phyloP scores from a whole-genome alignment of 2,113 vertebrate species.

The Pterophyllum scalare region DNA sequence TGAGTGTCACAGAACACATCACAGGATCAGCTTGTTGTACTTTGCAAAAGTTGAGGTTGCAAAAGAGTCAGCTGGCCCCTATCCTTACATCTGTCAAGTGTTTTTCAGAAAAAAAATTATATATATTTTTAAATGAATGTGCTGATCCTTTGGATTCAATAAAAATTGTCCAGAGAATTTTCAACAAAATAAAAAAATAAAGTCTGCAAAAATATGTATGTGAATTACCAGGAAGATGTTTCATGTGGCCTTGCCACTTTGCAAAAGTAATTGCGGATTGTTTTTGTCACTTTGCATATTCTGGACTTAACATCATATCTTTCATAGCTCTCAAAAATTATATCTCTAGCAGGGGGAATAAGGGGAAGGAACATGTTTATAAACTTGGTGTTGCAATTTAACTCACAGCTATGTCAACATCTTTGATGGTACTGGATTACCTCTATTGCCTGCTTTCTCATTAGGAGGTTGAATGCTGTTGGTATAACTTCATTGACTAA shows the following conservation, averaged over 20 bases:
- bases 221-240: neutral
- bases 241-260: neutral
- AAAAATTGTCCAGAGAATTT: neutral
- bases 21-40: too few relatives aligned
- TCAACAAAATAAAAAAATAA: neutral
- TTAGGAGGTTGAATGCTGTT: neutral
- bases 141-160: neutral
- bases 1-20: too few relatives aligned
- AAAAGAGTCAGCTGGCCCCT: too few relatives aligned
- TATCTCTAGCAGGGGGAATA: neutral
- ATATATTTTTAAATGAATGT: too few relatives aligned
- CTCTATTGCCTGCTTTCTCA: neutral
- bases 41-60: too few relatives aligned
- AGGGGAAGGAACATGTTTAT: neutral
- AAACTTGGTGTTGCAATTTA: fast-evolving
- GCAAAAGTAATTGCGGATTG: neutral
- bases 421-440: neutral
- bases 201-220: too few relatives aligned
- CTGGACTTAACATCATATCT: neutral
- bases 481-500: fast-evolving
- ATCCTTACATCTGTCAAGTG: too few relatives aligned
- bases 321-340: neutral
- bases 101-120: too few relatives aligned
- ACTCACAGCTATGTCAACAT: neutral
- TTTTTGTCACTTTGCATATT: neutral